Percentiles rank a stretch among this genome's conserved stretches.
Evolutionary conservation across 1,140 invertebrate species (phyloP).

Genomic region (Hylaeus volcanicus): DNA sequence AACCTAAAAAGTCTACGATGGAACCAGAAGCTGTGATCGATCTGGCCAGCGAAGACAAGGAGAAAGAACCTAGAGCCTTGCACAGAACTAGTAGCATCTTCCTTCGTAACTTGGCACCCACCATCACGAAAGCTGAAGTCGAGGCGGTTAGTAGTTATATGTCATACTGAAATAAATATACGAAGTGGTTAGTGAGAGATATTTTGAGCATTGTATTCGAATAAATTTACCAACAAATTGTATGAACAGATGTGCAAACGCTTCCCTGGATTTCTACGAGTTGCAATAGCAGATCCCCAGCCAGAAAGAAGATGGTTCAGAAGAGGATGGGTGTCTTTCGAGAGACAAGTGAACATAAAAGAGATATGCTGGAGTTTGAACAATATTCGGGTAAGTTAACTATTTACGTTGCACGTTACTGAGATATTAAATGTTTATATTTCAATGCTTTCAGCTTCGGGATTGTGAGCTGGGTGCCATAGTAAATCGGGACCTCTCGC

Average conservation of each 20-base stretch:
- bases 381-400: conserved; percentile 88
- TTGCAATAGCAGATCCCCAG: conserved; percentile 97
- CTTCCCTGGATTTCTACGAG: conserved; percentile 97
- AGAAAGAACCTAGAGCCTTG: conserved; percentile 85
- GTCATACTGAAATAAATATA: conserved; percentile 3
- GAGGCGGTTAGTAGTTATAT: conserved; percentile 89
- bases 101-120: conserved; percentile 95
- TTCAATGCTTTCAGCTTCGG: conserved; percentile 83
- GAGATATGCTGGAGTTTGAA: conserved; percentile 99
- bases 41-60: conserved; percentile 77
- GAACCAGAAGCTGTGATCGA: conserved; percentile 77
- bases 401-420: neutral
- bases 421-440: neutral
- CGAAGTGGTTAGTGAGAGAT: no score
- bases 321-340: conserved; percentile 99
- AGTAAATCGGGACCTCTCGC: conserved; percentile 95
- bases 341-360: conserved; percentile 98
- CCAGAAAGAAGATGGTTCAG: conserved; percentile 97
- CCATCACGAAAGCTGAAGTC: conserved; percentile 97
- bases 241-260: conserved; percentile 92
- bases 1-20: conserved; percentile 67
- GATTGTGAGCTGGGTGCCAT: conserved; percentile 97
- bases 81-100: conserved; percentile 99
- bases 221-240: conserved; percentile 26
- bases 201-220: no score